Conservation (phyloP, 2,888 invertebrate species). For the Tinea trinotella region DNA sequence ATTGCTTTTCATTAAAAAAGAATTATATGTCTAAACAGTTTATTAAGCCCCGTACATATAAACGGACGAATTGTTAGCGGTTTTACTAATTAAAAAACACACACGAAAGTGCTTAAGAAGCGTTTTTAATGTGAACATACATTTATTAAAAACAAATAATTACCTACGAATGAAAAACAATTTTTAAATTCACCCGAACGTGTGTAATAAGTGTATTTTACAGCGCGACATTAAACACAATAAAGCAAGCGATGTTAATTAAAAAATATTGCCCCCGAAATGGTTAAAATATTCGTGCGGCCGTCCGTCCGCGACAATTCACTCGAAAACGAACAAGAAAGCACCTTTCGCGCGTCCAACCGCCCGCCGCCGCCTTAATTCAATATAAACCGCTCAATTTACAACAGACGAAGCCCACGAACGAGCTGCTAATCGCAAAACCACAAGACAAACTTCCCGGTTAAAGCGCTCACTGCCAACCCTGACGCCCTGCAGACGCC, state of each 20-base stretch:
- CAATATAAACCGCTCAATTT: constrained; percentile 56
- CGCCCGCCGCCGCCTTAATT: constrained; percentile 42
- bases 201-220: constrained; percentile 37
- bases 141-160: too few species aligned
- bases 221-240: constrained; percentile 59
- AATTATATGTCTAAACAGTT: too few species aligned
- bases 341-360: constrained; percentile 41
- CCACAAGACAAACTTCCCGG: constrained; percentile 46
- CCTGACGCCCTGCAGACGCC: constrained; percentile 40
- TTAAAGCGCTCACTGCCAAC: constrained; percentile 37
- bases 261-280: constrained; percentile 45
- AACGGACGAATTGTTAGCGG: too few species aligned
- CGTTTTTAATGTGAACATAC: neutral
- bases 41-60: too few species aligned
- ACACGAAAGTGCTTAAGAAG: too few species aligned
- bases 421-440: constrained; percentile 25
- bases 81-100: too few species aligned
- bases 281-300: constrained; percentile 30
- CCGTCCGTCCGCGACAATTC: neutral
- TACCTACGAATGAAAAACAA: too few species aligned
- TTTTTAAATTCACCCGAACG: constrained; percentile 39
- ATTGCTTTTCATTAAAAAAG: constrained; percentile 45
- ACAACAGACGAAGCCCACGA: constrained; percentile 38
- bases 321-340: constrained; percentile 39
- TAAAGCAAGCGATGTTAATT: constrained; percentile 72